Evolutionary conservation across 2,888 invertebrate genomes (phyloP).

Genomic region (Polyommatus icarus): DNA sequence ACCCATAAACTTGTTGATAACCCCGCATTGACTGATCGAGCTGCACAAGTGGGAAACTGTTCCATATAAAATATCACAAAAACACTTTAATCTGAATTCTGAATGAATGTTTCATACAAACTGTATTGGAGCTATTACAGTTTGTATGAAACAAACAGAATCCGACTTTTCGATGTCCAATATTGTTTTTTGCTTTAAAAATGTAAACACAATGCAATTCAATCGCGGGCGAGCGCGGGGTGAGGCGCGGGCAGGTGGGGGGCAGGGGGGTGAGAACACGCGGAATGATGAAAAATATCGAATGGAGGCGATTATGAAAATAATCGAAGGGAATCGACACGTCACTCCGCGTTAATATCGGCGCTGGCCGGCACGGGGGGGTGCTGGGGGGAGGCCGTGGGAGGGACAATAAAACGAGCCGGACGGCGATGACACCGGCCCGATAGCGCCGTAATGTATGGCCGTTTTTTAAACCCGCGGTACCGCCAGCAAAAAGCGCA

Average conservation of each 20-base stretch:
- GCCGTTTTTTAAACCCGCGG: conserved; percentile 22
- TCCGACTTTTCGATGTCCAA: conserved; percentile 14
- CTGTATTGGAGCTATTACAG: not conserved
- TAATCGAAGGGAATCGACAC: conserved; percentile 24
- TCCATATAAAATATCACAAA: not conserved
- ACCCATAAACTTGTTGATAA: not conserved
- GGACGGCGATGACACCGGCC: conserved; percentile 22
- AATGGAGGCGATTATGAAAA: conserved; percentile 30
- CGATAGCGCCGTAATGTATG: conserved; percentile 14
- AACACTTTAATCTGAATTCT: not conserved
- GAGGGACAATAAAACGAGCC: conserved; percentile 31
- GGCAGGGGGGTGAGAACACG: not conserved
- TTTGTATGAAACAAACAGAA: conserved; percentile 17
- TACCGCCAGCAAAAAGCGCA: conserved; percentile 21
- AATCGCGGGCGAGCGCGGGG: not conserved
- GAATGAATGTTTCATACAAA: too few relatives aligned
- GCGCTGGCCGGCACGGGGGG: not conserved
- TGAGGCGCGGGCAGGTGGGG: not conserved
- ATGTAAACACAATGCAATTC: conserved; percentile 23
- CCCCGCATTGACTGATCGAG: not conserved
- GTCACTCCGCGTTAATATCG: conserved; percentile 28
- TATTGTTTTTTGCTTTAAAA: conserved; percentile 18
- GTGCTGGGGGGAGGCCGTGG: not conserved
- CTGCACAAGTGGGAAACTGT: not conserved
- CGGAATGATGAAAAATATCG: conserved; percentile 23